Evolutionary conservation across 2,888 invertebrate species (phyloP).

Genomic region (Drosophila limbata): DNA sequence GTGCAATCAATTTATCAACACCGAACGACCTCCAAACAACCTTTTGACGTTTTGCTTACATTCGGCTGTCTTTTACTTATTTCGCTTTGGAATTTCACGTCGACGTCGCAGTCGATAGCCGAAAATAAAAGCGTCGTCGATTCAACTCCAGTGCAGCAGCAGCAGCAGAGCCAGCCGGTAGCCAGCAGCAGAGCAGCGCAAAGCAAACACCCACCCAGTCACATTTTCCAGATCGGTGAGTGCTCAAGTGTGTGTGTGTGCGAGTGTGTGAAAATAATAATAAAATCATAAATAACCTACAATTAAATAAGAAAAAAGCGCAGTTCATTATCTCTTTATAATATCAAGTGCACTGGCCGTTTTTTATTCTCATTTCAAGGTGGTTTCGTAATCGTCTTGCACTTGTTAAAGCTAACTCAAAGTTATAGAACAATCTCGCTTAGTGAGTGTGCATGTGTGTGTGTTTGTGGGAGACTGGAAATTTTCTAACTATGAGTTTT

Average conservation of each 20-base stretch:
- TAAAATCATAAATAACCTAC: constrained; percentile 29
- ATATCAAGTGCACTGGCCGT: constrained; percentile 39
- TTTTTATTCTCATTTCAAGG: constrained; percentile 20
- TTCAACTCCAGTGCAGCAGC: constrained; percentile 84
- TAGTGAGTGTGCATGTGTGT: constrained; percentile 17
- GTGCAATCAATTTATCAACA: constrained; percentile 54
- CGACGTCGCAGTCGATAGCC: constrained; percentile 54
- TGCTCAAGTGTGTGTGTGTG: constrained; percentile 46
- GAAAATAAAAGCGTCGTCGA: constrained; percentile 79
- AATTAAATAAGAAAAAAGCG: constrained; percentile 9
- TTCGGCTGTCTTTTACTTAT: constrained; percentile 58
- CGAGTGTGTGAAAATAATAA: constrained; percentile 33
- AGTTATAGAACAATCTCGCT: constrained; percentile 35
- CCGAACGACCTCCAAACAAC: constrained; percentile 83
- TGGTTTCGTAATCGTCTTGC: constrained; percentile 59
- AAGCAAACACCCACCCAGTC: constrained; percentile 56
- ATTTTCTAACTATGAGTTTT: constrained; percentile 20
- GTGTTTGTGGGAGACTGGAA: constrained; percentile 31
- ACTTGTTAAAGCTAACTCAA: constrained; percentile 20
- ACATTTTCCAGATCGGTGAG: constrained; percentile 73
- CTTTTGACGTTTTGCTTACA: constrained; percentile 82
- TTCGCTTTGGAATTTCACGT: constrained; percentile 75
- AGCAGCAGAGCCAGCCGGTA: constrained; percentile 81
- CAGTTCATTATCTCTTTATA: constrained; percentile 41
- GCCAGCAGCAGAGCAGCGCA: constrained; percentile 56